A percentile compares a stretch with the other conserved stretches of the same genome.
Conservation (phyloP, 1,140 invertebrate species). For the Diprion similis region DNA sequence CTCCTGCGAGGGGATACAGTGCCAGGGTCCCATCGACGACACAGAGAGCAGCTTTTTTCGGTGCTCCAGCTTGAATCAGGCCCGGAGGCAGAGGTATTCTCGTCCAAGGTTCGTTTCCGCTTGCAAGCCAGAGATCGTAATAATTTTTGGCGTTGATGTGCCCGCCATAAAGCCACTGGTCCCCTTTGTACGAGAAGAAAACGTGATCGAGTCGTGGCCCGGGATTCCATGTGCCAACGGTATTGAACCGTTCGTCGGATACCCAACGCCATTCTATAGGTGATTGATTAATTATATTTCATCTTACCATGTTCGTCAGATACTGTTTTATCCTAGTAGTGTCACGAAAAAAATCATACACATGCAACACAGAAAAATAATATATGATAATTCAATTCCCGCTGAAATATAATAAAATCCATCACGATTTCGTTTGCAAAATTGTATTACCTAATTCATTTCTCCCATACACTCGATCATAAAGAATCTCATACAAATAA, state of each 20-base stretch:
- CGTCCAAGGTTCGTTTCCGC: background rate
- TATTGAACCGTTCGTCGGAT: slow-evolving; percentile 1
- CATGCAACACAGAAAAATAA: no score
- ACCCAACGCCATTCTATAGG: slow-evolving; percentile 13
- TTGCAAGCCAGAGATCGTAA: slow-evolving; percentile 6
- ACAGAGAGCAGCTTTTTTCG: background rate
- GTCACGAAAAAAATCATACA: no score
- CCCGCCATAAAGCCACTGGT: slow-evolving; percentile 9
- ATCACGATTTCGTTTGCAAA: no score
- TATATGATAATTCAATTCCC: no score
- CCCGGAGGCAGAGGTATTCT: background rate
- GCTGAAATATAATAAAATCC: no score
- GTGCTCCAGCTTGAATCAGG: background rate
- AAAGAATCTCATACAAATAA: no score
- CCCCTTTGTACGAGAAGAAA: slow-evolving; percentile 8
- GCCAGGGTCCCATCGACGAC: background rate
- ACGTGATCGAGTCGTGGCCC: background rate
- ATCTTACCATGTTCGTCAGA: no score
- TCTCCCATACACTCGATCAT: no score
- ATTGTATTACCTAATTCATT: no score
- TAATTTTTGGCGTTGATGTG: slow-evolving; percentile 11
- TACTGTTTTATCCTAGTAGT: no score
- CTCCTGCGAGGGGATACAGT: background rate
- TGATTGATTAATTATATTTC: background rate
- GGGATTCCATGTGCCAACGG: background rate